Evolutionary conservation across 1,140 invertebrate species (phyloP).

Genomic region (Dendrolimus kikuchii): DNA sequence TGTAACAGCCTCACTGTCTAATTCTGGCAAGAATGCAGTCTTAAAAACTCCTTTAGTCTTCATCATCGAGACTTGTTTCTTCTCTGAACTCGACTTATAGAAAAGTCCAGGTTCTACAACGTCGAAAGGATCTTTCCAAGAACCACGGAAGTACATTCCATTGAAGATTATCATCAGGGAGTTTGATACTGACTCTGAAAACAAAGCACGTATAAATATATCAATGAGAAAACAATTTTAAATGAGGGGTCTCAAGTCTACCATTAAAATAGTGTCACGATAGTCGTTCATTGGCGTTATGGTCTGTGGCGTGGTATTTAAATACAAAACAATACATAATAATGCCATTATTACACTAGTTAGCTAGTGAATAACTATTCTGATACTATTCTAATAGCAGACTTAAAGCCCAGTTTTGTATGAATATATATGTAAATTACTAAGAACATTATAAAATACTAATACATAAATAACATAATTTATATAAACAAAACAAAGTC

Average conservation of each 20-base stretch:
- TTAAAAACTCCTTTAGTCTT: conserved; percentile 68
- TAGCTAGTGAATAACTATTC: too few relatives aligned
- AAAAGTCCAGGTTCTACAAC: conserved; percentile 65
- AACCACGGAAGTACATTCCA: conserved; percentile 75
- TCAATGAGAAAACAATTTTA: too few relatives aligned
- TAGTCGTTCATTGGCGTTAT: too few relatives aligned
- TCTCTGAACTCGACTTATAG: conserved; percentile 72
- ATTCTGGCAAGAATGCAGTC: conserved; percentile 65
- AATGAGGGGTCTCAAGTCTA: too few relatives aligned
- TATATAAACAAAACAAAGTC: too few relatives aligned
- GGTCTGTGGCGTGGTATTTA: not conserved
- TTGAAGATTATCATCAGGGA: conserved; percentile 77
- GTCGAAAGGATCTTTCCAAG: conserved; percentile 69
- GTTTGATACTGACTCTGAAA: conserved; percentile 35
- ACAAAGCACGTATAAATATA: not conserved
- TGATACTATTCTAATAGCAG: too few relatives aligned
- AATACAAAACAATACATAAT: not conserved
- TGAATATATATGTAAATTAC: too few relatives aligned
- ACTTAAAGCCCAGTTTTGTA: too few relatives aligned
- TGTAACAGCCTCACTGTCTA: conserved; percentile 71
- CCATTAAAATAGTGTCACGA: too few relatives aligned
- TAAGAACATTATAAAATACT: too few relatives aligned
- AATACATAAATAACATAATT: too few relatives aligned
- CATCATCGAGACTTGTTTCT: conserved; percentile 73
- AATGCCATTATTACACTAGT: too few relatives aligned